Evolutionary conservation across 2,888 invertebrate genomes (phyloP).

Genomic region (Fragum fragum): DNA sequence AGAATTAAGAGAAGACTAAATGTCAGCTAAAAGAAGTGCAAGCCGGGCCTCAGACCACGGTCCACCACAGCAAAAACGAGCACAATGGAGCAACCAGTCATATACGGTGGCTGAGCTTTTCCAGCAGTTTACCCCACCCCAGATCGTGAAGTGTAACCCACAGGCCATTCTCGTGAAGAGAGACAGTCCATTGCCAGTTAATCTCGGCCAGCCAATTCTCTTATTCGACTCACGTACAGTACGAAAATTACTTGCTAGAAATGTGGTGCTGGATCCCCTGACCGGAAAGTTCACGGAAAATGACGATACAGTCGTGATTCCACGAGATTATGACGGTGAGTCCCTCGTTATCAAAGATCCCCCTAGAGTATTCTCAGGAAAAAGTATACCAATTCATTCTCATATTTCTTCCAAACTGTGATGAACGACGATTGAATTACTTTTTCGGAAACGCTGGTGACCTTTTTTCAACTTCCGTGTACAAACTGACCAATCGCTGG

Average conservation of each 20-base stretch:
- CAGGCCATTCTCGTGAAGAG: slow-evolving; percentile 68
- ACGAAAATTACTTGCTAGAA: slow-evolving; percentile 76
- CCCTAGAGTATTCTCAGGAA: too few species aligned
- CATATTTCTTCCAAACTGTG: too few species aligned
- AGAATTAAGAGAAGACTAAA: background rate
- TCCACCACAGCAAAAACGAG: slow-evolving; percentile 56
- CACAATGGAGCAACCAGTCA: slow-evolving; percentile 77
- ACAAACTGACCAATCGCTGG: too few species aligned
- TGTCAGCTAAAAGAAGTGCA: slow-evolving; percentile 61
- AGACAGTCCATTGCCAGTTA: slow-evolving; percentile 70
- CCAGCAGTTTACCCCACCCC: slow-evolving; percentile 73
- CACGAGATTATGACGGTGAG: slow-evolving; percentile 79
- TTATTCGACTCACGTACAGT: slow-evolving; percentile 75
- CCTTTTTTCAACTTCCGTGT: too few species aligned
- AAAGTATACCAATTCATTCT: too few species aligned
- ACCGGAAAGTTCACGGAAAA: slow-evolving; percentile 72
- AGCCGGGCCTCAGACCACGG: slow-evolving; percentile 55
- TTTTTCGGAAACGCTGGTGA: too few species aligned
- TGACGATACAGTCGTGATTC: slow-evolving; percentile 80
- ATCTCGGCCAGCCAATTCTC: slow-evolving; percentile 75
- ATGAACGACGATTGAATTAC: too few species aligned
- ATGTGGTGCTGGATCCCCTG: slow-evolving; percentile 68
- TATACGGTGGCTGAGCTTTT: slow-evolving; percentile 74
- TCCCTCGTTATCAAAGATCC: too few species aligned
- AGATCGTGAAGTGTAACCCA: slow-evolving; percentile 76